Conservation (phyloP, 2,888 invertebrate genomes). For the Acrobasis suavella region DNA sequence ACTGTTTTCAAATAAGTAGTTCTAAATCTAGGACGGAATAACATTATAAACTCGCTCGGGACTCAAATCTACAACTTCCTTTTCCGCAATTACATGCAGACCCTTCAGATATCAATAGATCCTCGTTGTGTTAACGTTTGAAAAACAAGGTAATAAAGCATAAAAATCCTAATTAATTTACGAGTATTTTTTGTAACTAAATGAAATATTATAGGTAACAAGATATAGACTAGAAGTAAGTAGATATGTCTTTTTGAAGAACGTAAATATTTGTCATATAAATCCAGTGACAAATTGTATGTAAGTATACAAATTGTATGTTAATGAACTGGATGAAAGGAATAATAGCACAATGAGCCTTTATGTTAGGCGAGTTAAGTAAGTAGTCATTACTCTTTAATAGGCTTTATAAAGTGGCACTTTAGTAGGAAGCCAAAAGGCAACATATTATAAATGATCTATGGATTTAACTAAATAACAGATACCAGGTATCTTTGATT, state of each 20-base stretch:
- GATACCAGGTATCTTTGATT: slow-evolving; percentile 57
- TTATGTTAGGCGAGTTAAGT: slow-evolving; percentile 2
- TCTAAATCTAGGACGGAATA: slow-evolving; percentile 24
- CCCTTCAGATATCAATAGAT: slow-evolving; percentile 27
- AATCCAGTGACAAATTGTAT: not conserved
- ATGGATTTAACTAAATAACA: slow-evolving; percentile 46
- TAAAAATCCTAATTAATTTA: too few relatives aligned
- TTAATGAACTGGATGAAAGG: not conserved
- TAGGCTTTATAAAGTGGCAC: slow-evolving; percentile 3
- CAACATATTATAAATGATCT: slow-evolving; percentile 33
- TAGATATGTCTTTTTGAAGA: not conserved
- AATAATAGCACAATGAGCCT: slow-evolving; percentile 3
- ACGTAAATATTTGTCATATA: not conserved
- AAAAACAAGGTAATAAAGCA: too few relatives aligned
- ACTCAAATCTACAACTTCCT: slow-evolving; percentile 57
- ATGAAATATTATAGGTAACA: too few relatives aligned
- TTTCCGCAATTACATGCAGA: slow-evolving; percentile 50
- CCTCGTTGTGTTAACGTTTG: not conserved
- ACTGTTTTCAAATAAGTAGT: not conserved
- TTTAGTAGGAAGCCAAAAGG: slow-evolving; percentile 32
- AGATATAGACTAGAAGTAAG: too few relatives aligned
- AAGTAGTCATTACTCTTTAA: not conserved
- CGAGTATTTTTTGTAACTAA: too few relatives aligned
- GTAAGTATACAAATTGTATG: not conserved
- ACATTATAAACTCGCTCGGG: slow-evolving; percentile 40